Evolutionary conservation across 2,113 vertebrate species (phyloP).

Genomic region (Glaucomys volans): DNA sequence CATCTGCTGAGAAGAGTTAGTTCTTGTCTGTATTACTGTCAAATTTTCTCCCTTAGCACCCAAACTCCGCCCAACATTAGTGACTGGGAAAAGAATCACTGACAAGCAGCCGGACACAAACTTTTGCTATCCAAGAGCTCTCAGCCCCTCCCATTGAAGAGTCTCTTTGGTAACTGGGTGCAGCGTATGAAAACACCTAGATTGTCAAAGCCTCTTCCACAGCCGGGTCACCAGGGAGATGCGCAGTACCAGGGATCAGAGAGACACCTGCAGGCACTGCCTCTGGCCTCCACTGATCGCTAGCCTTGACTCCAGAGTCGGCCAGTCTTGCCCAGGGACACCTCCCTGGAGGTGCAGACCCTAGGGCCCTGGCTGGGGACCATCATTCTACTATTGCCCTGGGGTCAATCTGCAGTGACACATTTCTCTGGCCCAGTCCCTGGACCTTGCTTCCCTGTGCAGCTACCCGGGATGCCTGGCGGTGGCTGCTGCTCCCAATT

Average conservation of each 20-base stretch:
- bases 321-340: neutral
- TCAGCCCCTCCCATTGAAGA: neutral
- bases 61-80: neutral
- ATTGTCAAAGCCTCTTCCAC: neutral
- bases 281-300: neutral
- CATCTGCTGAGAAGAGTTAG: neutral
- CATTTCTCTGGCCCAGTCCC: neutral
- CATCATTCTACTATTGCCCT: neutral
- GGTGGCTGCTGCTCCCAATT: neutral
- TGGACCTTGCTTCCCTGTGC: too few relatives aligned
- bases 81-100: neutral
- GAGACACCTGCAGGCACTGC: neutral
- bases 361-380: neutral
- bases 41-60: neutral
- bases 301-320: neutral
- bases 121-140: neutral
- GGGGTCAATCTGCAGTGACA: neutral
- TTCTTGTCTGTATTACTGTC: neutral
- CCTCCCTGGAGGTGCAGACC: neutral
- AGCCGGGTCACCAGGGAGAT: neutral
- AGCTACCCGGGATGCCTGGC: too few relatives aligned
- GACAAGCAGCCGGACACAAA: neutral
- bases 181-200: neutral
- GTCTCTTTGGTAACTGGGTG: neutral
- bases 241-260: neutral